Base-by-base conservation (phyloP, 2,888 invertebrate genomes). In the Caenorhabditis macrosperma region DNA sequence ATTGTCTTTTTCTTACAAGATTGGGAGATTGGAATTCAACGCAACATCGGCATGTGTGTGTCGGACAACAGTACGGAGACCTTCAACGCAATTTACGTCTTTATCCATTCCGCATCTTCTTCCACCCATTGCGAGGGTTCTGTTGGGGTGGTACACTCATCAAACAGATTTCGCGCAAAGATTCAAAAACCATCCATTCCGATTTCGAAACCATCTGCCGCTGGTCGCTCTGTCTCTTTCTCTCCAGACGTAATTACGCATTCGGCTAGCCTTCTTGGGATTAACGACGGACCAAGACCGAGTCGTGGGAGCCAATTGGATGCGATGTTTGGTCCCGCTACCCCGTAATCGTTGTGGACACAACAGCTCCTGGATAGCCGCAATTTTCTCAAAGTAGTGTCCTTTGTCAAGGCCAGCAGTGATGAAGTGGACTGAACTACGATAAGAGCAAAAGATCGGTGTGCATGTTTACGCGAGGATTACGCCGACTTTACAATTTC, bases 41-140 rank as follows among this genome's bases (percentile, higher is more conserved):
- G 55, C 46, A 55, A 68, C 68, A 59, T 9, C 44, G 30, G 26
- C 71, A 61, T 54, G 54, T 55, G 61, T 26, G 55, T 50, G 38
- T 20, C 28, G 50, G 17, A 24, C 52, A 17, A 71, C 41, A 35
- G 55, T 64, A 50, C 63, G 48, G 63, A 72, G 71, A 64, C 72
- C 72, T 72, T 72, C 72, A 63, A 72, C 63, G 72, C 72, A 72
- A 72, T 72, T 72, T 72, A 55, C 63, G 72, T 72, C 72, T 72
- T 52, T 72, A 72, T 72, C 72, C 64, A 72, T 72, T 72, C 72
- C 63, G 57, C 55, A 61, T 61, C 61, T 48, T 64, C 63, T 63
- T 57, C 46, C 35, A 55, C 33, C 44, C 57, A n/a, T 48, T 35
- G 44, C 46, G 55, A 44, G 55, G 52, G 38, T 54, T 44, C 46